Base-by-base conservation (phyloP, 2,888 invertebrate genomes). In the Parascotia fuliginaria region DNA sequence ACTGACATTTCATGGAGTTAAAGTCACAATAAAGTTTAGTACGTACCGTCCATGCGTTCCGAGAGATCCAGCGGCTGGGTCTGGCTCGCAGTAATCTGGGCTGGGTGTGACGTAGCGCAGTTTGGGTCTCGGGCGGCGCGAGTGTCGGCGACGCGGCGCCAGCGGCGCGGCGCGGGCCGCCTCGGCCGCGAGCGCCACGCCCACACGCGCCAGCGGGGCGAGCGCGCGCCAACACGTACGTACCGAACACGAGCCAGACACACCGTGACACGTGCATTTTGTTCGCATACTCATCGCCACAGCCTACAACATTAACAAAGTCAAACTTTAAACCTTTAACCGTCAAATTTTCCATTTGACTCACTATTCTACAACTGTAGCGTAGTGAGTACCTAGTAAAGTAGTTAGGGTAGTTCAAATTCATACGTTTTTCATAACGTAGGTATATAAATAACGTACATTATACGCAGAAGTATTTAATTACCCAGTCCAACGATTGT, bases 241-340 rank as follows among this genome's bases (percentile, higher is more conserved):
- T 68, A 96, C 95, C 64, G 95, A 96, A 81, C 96, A 96, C 41
- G 96, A 96, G 0, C 96, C 96, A 9, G 96, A 96, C 47, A 97
- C 96, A 28, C 97, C 97, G 87, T 97, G 96, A 72, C 97, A 97
- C 76, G 96, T 96, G 92, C 97, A 97, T 77, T 96, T 91, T 5
- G 91, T 91, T 24, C 90, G 89, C 90, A 91, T 90, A 93, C 71
- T 85, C 32, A 70, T 64, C 0, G 89, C 87, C 54, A 96, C 95
- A 48, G 95, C 93, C 96, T 96, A 76, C 9, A 4, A 31, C 12
- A 5, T 32, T 24, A 24, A 3, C 2, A 19, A 2, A 19, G 2
- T 19, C 19, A 3, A 2, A 19, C 5, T 5, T 19, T 19, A 19
- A 3, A 19, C 19, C 19, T 19, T 3, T 19, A 19, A 3, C 24